Percentiles rank a stretch among this genome's conserved stretches.
phyloP scores from a whole-genome alignment of 2,888 invertebrate species.

The Bursaphelenchus okinawaensis region DNA sequence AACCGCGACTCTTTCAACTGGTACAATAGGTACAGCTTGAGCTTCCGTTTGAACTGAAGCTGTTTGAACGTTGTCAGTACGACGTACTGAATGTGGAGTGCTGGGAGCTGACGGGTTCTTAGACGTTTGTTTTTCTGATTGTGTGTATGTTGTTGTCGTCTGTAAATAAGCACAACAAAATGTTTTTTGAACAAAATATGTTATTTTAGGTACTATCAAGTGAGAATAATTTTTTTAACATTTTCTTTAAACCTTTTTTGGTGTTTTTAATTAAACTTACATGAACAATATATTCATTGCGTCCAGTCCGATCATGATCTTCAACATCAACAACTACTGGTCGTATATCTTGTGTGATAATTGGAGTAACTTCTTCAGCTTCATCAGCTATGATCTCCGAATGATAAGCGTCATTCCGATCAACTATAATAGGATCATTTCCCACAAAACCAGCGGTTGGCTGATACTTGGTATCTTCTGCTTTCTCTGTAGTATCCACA shows the following conservation, averaged over 20 bases:
- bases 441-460: neutral
- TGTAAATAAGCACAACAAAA: conserved; percentile 5
- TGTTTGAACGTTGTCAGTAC: neutral
- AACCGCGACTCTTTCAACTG: neutral
- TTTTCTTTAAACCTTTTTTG: neutral
- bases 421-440: neutral
- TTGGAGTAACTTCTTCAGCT: neutral
- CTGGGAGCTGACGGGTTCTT: neutral
- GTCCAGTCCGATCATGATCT: too few relatives aligned
- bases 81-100: neutral
- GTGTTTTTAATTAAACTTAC: neutral
- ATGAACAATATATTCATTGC: neutral
- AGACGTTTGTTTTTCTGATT: neutral
- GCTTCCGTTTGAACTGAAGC: neutral
- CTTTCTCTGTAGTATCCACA: neutral
- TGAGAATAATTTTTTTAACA: too few relatives aligned
- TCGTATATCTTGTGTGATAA: neutral
- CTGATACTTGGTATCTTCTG: neutral
- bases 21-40: neutral
- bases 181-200: neutral
- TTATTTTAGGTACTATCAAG: neutral
- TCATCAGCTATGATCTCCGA: neutral
- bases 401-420: neutral
- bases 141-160: neutral
- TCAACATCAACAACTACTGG: neutral